These are phyloP conservation scores for Artemia sp. DNA, from an alignment of 2,888 invertebrate species.

Conservation along the genomic window DNA sequence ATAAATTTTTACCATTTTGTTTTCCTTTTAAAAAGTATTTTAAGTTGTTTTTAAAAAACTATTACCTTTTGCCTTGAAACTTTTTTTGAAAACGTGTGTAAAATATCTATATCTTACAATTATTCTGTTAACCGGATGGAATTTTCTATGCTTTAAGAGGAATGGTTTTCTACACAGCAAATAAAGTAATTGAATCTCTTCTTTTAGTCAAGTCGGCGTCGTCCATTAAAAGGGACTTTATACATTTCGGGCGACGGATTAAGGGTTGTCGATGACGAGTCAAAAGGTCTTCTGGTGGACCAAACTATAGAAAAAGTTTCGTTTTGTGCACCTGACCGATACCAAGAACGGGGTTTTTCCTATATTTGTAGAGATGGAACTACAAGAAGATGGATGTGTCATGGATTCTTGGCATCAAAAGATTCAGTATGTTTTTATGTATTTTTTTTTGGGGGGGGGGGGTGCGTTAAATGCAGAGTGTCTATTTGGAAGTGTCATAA, in stretches of 20 bases:
- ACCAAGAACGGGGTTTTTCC: conserved; percentile 92
- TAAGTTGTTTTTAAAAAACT: too few species aligned
- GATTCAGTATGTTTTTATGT: conserved; percentile 48
- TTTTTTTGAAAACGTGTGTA: too few species aligned
- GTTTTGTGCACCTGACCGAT: conserved; percentile 98
- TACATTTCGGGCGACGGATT: conserved; percentile 89
- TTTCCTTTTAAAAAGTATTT: too few species aligned
- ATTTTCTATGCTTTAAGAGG: too few species aligned
- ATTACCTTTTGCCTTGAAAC: too few species aligned
- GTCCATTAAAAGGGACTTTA: conserved; percentile 71
- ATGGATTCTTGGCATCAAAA: conserved; percentile 88
- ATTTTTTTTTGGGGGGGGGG: too few species aligned
- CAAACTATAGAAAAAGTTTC: conserved; percentile 99
- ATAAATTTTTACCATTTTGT: too few species aligned
- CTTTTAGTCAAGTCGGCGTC: conserved; percentile 62
- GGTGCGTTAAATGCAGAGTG: too few species aligned
- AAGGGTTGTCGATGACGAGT: conserved; percentile 94
- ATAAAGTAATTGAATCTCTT: conserved; percentile 20
- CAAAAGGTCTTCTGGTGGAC: conserved; percentile 94
- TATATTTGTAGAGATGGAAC: conserved; percentile 98
- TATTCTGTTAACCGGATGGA: too few species aligned
- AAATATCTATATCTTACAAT: too few species aligned
- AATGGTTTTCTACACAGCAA: too few species aligned
- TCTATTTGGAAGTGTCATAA: too few species aligned
- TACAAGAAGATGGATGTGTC: conserved; percentile 98